Percentiles rank a stretch among this genome's conserved stretches.
Evolutionary conservation across 2,113 vertebrate species (phyloP).

Genomic region (Stomatorhinus ivindoensis): DNA sequence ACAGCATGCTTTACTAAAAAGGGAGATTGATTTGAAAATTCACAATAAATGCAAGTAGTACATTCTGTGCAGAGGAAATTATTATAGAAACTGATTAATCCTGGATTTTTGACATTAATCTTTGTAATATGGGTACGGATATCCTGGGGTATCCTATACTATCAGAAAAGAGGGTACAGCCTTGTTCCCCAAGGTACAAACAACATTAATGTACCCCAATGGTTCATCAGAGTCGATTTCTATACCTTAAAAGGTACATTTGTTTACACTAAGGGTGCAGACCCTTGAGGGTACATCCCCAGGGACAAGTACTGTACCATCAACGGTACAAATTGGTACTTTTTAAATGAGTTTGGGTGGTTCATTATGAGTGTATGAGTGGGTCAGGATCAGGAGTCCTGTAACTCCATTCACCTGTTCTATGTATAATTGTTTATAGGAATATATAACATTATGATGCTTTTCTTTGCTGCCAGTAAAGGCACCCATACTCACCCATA

Average conservation of each 20-base stretch:
- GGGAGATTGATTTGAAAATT: constrained; percentile 38
- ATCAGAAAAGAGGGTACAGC: too few species aligned
- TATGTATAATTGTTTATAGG: neutral
- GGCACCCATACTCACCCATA: too few species aligned
- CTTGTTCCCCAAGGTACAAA: too few species aligned
- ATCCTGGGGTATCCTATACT: neutral
- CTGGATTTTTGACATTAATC: neutral
- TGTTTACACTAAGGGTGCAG: too few species aligned
- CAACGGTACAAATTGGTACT: too few species aligned
- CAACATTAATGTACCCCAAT: too few species aligned
- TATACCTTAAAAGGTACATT: too few species aligned
- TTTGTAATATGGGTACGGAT: neutral
- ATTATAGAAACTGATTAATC: neutral
- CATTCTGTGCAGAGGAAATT: neutral
- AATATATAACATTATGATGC: neutral
- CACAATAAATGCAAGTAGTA: neutral
- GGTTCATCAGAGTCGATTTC: too few species aligned
- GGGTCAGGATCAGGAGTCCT: neutral
- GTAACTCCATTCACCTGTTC: neutral
- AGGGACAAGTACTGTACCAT: too few species aligned
- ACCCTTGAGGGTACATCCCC: too few species aligned
- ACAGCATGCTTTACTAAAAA: constrained; percentile 20
- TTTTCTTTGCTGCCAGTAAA: neutral
- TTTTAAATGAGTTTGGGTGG: too few species aligned
- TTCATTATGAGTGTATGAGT: neutral